Evolutionary conservation across 2,888 invertebrate species (phyloP), one percentile per base, ranked within the genome.

Genomic region (Parnassius mnemosyne): DNA sequence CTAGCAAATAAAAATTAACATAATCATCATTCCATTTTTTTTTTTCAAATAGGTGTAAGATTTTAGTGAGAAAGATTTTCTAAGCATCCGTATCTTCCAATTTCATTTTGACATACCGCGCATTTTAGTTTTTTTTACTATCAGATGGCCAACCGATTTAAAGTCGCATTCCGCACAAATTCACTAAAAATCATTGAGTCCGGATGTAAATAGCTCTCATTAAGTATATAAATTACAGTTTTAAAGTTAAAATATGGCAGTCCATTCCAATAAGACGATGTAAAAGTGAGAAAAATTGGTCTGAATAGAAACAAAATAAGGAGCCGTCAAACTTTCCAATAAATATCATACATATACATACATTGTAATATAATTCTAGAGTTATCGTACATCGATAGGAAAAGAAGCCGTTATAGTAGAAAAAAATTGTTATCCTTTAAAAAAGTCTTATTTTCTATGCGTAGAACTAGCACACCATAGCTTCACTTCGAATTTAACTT

Each of bases 1-100:
- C 90, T 91, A 91, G 90, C 90, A 90, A 91, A 89, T 87, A 86
- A 90, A 84, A 85, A 77, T 84, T 81, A 88, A 86, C 81, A 81
- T 81, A 85, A 81, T 86, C 77, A 83, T 78, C 76, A 76, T 73
- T 52, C 53, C 11, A 13, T 59, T 53, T 57, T 34, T 43, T 74
- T 61, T 70, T 67, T 55, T n/a, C n/a, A 59, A 34, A 59, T 62
- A 63, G 50, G 62, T 71, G 67, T 69, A 56, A 64, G 68, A 66
- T 65, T 69, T 68, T 50, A 62, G 58, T 57, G 55, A 58, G 0
- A 49, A 13, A 13, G 16, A 34, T 34, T 49, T 13, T 13, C 42
- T 60, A 61, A 53, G 41, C 57, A 54, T 44, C 53, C 54, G 46
- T 44, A 46, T 20, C 20, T 43, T 50, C 54, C 50, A 46, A 41